Evolutionary conservation across 2,888 invertebrate genomes (phyloP).

Genomic region (Busseola fusca): DNA sequence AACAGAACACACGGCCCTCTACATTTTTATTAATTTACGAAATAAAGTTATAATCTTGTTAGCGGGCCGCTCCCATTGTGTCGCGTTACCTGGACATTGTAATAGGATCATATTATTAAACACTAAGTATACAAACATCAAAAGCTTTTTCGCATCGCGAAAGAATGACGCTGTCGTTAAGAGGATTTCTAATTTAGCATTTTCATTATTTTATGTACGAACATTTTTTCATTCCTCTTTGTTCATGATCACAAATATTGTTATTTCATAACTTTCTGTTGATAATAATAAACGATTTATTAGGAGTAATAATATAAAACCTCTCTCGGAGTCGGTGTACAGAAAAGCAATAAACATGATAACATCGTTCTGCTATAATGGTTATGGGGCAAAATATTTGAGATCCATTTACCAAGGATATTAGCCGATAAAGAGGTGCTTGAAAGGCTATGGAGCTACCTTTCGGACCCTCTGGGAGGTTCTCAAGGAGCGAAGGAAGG

Average conservation of each 20-base stretch:
- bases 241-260: slow-evolving; percentile 47
- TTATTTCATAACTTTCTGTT: slow-evolving; percentile 48
- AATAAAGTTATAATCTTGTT: slow-evolving; percentile 89
- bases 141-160: slow-evolving; percentile 81
- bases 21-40: slow-evolving; percentile 87
- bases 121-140: slow-evolving; percentile 88
- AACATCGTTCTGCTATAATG: slow-evolving; percentile 79
- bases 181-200: slow-evolving; percentile 79
- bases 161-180: slow-evolving; percentile 83
- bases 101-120: slow-evolving; percentile 90
- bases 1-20: slow-evolving; percentile 76
- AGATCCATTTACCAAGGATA: slow-evolving; percentile 87
- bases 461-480: slow-evolving; percentile 85
- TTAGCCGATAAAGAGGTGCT: slow-evolving; percentile 89
- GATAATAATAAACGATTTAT: slow-evolving; percentile 60
- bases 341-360: slow-evolving; percentile 82
- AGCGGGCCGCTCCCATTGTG: slow-evolving; percentile 84
- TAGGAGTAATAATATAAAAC: slow-evolving; percentile 60
- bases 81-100: slow-evolving; percentile 86
- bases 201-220: slow-evolving; percentile 49
- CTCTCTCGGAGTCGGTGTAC: slow-evolving; percentile 59
- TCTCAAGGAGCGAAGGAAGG: slow-evolving; percentile 85
- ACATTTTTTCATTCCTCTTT: slow-evolving; percentile 48
- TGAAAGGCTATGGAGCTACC: slow-evolving; percentile 86
- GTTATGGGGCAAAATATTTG: slow-evolving; percentile 85